phyloP scores from a whole-genome alignment of 2,113 vertebrate species.

The Podocnemis expansa region DNA sequence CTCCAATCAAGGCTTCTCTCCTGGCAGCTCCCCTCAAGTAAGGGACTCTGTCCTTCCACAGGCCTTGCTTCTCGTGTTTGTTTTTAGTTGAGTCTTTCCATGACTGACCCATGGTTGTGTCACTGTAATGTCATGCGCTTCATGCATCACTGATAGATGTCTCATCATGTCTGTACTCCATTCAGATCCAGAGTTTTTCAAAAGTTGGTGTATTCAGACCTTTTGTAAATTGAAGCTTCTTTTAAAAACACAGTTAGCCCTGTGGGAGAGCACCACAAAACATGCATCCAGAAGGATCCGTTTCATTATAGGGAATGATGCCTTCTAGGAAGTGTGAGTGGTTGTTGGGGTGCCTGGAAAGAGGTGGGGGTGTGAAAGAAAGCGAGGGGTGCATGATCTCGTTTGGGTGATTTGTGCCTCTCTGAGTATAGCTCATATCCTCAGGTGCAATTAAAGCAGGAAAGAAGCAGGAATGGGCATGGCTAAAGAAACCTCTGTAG shows the following conservation, averaged over 20 bases:
- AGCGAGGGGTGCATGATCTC: neutral
- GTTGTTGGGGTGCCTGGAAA: rapidly evolving
- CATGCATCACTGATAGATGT: conserved; percentile 50
- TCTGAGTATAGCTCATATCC: neutral
- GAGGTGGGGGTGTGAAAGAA: neutral
- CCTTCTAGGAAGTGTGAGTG: neutral
- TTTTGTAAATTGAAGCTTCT: neutral
- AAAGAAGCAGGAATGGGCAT: rapidly evolving
- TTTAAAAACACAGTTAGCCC: neutral
- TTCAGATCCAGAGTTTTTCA: neutral
- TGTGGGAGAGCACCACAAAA: neutral
- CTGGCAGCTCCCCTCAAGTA: conserved; percentile 98
- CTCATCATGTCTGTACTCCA: conserved; percentile 58
- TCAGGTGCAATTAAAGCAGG: neutral
- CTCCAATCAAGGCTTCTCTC: conserved; percentile 99
- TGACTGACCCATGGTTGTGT: conserved; percentile 40
- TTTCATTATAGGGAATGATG: neutral
- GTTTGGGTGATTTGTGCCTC: neutral
- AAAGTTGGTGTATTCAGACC: conserved; percentile 11
- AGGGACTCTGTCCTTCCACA: conserved; percentile 82
- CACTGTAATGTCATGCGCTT: conserved; percentile 68
- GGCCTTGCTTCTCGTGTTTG: conserved; percentile 65
- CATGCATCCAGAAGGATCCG: neutral
- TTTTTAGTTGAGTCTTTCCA: conserved; percentile 45
- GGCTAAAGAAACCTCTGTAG: neutral